Base-by-base conservation (phyloP, 1,140 invertebrate species). In the Solen grandis region DNA sequence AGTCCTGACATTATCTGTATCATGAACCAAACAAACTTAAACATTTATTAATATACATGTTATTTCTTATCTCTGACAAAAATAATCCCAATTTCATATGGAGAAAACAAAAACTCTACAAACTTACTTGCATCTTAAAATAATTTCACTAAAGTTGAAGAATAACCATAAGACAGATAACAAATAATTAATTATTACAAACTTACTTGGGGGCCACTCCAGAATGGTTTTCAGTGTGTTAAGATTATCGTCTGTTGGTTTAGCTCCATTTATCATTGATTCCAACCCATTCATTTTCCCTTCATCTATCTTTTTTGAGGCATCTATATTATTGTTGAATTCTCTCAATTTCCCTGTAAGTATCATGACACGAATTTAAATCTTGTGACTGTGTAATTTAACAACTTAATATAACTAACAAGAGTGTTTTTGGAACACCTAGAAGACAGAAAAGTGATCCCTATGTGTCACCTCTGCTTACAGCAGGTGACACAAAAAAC, bases 181-280 rank as follows among this genome's bases (percentile, higher is more conserved):
- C 41, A 46, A 19, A 46, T 10, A 46, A 8, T 46, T 46, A 46
- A 10, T 8, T 10, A 46, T 46, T 8, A 19, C 41, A 46, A 19
- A 38, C 78, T 90, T 92, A 95, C 95, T 94, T 89, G 94, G 93
- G 2, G 96, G 96, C 96, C 96, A 97, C 82, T 95, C 92, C 31
- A 97, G 89, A 66, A 96, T 92, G 83, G 93, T 93, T 87, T 94
- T 94, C 46, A 97, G 87, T 19, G 94, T 91, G 22, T 93, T 91
- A 27, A 96, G 90, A n/a, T 93, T 89, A 70, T 93, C 93, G 10
- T 90, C 82, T 82, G 91, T 92, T 38, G 82, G 77, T 33, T 36
- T 31, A 19, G 68, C 35, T 0, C 81, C 83, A 33, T 55, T 57
- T 29, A 89, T 73, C 41, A 88, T 27, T 4, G 73, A 36, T 27